Evolutionary conservation across 1,140 invertebrate genomes (phyloP).

Genomic region (Ctenoplectra terminalis): DNA sequence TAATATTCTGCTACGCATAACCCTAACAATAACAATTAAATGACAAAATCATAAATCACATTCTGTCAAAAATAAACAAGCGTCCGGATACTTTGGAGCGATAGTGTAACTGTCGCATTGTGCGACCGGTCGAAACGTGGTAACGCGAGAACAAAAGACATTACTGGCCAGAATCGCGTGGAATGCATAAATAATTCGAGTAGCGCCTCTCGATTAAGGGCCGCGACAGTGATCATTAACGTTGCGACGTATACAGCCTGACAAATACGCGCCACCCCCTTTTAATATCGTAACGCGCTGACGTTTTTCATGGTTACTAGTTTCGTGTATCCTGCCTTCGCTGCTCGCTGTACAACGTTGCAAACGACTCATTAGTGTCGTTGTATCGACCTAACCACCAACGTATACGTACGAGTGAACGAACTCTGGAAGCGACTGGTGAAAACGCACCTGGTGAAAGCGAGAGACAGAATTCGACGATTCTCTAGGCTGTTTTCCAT

Average conservation of each 20-base stretch:
- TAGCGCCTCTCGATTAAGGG: constrained; percentile 7
- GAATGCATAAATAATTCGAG: constrained; percentile 24
- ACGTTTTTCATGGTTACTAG: constrained; percentile 21
- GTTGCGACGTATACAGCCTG: constrained; percentile 17
- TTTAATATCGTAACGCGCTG: constrained; percentile 28
- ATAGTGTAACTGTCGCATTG: too few relatives aligned
- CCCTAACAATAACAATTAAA: too few relatives aligned
- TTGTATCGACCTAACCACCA: neutral
- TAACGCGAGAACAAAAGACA: constrained; percentile 8
- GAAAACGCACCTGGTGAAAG: neutral
- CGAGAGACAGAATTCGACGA: neutral
- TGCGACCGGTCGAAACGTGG: neutral
- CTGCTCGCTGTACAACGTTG: constrained; percentile 10
- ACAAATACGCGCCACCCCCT: constrained; percentile 12
- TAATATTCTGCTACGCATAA: too few relatives aligned
- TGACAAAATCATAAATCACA: too few relatives aligned
- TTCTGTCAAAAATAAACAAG: too few relatives aligned
- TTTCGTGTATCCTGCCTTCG: neutral
- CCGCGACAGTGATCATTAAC: constrained; percentile 11
- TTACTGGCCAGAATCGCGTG: constrained; percentile 19
- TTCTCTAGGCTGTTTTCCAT: neutral
- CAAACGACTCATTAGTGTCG: constrained; percentile 29
- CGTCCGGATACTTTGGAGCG: too few relatives aligned
- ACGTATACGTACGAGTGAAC: neutral
- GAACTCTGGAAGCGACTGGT: neutral